Conservation (phyloP, 1,140 invertebrate genomes). For the Panagrolaimus sp. region DNA sequence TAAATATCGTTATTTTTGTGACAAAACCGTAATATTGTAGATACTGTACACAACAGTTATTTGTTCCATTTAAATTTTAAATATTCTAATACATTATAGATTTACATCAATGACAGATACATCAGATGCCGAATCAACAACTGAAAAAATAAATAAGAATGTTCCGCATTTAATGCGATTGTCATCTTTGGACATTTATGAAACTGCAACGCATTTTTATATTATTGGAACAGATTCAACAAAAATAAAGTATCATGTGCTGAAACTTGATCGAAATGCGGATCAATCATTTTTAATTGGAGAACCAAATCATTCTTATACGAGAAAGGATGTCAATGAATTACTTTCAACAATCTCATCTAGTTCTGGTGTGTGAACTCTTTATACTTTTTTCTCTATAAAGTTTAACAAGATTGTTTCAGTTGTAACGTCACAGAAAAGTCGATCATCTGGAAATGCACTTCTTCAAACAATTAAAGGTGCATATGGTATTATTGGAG, state of each 20-base stretch:
- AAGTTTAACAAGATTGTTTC: background rate
- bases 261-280: constrained; percentile 56
- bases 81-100: no score
- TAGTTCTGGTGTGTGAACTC: constrained; percentile 44
- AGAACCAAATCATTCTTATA: constrained; percentile 51
- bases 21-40: no score
- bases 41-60: no score
- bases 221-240: constrained; percentile 54
- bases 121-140: no score
- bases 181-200: constrained; percentile 40
- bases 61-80: no score
- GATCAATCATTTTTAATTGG: constrained; percentile 46
- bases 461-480: constrained; percentile 52
- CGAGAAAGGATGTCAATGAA: constrained; percentile 50
- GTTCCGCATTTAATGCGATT: constrained; percentile 18
- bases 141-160: no score
- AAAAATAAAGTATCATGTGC: constrained; percentile 42
- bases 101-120: no score
- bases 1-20: no score
- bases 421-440: constrained; percentile 23
- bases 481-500: constrained; percentile 56
- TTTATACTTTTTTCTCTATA: background rate
- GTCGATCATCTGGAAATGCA: constrained; percentile 25
- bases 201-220: constrained; percentile 55
- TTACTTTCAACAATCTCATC: constrained; percentile 54